Base-by-base conservation (phyloP, 2,113 vertebrate genomes). In the Abramis brama region DNA sequence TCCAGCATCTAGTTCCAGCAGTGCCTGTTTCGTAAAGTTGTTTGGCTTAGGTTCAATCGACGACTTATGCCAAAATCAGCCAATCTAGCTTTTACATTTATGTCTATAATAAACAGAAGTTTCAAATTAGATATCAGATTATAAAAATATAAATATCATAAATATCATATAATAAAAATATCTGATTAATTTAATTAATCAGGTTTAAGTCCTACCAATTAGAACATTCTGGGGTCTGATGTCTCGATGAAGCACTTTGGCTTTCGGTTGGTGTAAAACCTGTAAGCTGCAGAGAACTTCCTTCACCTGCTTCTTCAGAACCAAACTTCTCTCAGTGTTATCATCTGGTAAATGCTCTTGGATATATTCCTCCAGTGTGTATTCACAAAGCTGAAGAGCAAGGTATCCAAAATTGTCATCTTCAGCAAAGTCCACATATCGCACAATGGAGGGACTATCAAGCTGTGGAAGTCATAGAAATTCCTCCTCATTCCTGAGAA, bases 211-310 rank as follows among this genome's bases (percentile, higher is more conserved):
- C 87, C 86, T 89, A 94, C 93, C 92, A 2, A 93, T 94, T 59
- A 94, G 64, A 82, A 94, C 88, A 47, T 94, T 94, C 82, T 93
- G 92, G 5, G 94, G 93, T 88, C 93, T 94, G n/a, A 94, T 86
- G 80, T 94, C 92, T 2, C 92, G 85, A 2, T 94, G 93, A 0
- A 94, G 83, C 66, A 93, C 89, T 55, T 73, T 89, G 50, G 88
- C 87, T 3, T 45, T 27, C 5, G 11, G 23, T 73, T 59, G 64
- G 43, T 93, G 93, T 87, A 94, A 91, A 15, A 88, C 89, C 0
- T 1, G 79, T 74, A 94, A 70, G 70, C 93, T 87, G 0, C 79
- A 8, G 0, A 94, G 91, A 21, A 94, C 1, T 15, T 93, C 45
- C 6, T 15, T 0, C 6, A 89, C 87, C 15, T 92, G 70, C 64